Evolutionary conservation across 2,888 invertebrate genomes (phyloP).

Genomic region (Dilophus febrilis): DNA sequence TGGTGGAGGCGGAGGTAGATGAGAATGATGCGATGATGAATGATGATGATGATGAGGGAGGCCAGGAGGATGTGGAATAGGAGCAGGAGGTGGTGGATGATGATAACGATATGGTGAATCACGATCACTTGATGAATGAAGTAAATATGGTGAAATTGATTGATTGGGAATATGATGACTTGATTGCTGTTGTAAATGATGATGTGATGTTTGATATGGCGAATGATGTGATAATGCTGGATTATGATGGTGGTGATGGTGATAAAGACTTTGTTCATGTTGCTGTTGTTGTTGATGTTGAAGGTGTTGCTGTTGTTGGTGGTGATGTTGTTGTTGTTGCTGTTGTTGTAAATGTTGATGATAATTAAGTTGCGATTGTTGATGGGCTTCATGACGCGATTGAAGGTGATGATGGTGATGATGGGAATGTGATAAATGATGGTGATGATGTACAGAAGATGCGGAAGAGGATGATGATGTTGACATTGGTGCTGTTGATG

Average conservation of each 20-base stretch:
- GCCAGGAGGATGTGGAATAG: conserved; percentile 6
- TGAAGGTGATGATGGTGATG: conserved; percentile 5
- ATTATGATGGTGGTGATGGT: not conserved
- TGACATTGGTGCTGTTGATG: conserved; percentile 8
- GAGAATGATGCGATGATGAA: conserved; percentile 14
- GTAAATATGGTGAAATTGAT: not conserved
- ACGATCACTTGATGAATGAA: conserved; percentile 2
- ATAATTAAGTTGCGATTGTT: not conserved
- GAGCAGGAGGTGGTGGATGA: not conserved
- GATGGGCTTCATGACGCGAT: not conserved
- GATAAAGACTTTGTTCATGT: not conserved
- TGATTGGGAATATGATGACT: not conserved
- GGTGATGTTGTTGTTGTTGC: conserved; percentile 7
- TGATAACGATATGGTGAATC: conserved; percentile 4
- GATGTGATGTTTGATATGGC: not conserved
- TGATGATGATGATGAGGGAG: conserved; percentile 17
- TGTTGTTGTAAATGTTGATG: conserved; percentile 5
- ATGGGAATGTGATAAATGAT: conserved; percentile 5
- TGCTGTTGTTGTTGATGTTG: conserved; percentile 1
- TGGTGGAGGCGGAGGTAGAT: too few relatives aligned
- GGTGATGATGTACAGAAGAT: conserved; percentile 7
- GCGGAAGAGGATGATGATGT: conserved; percentile 13
- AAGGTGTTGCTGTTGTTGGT: conserved; percentile 2
- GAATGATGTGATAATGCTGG: not conserved
- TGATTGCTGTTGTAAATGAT: not conserved